Evolutionary conservation across 2,888 invertebrate genomes (phyloP), one percentile per base, ranked within the genome.

Genomic region (Cephus spinipes): DNA sequence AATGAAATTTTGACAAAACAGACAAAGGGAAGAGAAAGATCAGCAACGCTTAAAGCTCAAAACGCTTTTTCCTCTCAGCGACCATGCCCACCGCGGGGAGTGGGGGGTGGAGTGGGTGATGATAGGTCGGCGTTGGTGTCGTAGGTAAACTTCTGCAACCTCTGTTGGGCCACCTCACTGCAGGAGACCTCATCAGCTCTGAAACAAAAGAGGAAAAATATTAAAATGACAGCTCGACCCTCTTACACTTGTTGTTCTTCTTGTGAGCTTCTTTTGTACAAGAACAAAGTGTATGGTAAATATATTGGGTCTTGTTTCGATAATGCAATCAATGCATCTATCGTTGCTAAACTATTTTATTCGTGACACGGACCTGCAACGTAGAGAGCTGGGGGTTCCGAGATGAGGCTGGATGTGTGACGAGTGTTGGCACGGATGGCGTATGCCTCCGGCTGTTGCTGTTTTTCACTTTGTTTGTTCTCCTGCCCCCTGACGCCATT

Each of bases 51-150:
- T 90, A 93, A 83, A 93, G 92, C 91, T 95, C 94, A 92, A 95
- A 95, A 90, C 94, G 93, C 92, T 94, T 94, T 92, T 94, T 94
- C 89, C 94, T 93, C 92, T 95, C 95, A 88, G 95, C 95, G 92
- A 95, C 96, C 94, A 95, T 94, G 91, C 95, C 95, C 91, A 93
- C 93, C 88, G 94, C 93, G 89, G 94, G 94, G 83, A 90, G 87
- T 87, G 89, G 89, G 84, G 90, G 89, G 87, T 88, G 88, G 86
- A 89, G 89, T 82, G 87, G 85, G 82, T 86, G 83, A 78, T 85
- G 85, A 83, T 89, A 89, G 84, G 86, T 88, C 79, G 89, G 87
- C 83, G 87, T 87, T 76, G 89, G 88, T 76, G 88, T 89, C 86
- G 92, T 90, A 83, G 90, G 91, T 84, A 92, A 90, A 87, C 93